Conservation (phyloP, 2,888 invertebrate species). For the Apotomis turbidana region DNA sequence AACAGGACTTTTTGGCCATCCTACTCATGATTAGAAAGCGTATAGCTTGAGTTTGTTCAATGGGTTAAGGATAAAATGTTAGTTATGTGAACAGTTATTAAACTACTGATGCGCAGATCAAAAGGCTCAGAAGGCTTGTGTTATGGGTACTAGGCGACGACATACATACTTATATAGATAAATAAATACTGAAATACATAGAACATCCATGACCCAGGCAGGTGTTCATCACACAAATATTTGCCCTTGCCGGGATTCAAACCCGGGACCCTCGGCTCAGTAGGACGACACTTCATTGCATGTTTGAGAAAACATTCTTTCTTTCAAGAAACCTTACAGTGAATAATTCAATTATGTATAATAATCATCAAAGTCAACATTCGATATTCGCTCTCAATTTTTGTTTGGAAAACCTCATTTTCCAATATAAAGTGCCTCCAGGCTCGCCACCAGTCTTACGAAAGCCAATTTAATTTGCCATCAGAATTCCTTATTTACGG, state of each 20-base stretch:
- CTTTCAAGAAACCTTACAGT: not conserved
- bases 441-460: not conserved
- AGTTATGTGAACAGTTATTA: not conserved
- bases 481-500: constrained; percentile 1
- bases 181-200: too few species aligned
- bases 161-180: too few species aligned
- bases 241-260: too few species aligned
- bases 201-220: too few species aligned
- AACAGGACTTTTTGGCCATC: constrained; percentile 27
- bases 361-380: not conserved
- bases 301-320: too few species aligned
- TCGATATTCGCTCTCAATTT: not conserved
- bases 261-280: too few species aligned
- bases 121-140: too few species aligned
- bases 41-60: not conserved
- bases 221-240: too few species aligned
- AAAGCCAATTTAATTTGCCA: constrained; percentile 6
- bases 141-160: too few species aligned
- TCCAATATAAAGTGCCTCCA: not conserved
- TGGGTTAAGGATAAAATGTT: not conserved
- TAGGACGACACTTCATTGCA: too few species aligned
- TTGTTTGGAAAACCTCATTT: not conserved
- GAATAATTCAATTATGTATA: not conserved
- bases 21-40: constrained; percentile 26
- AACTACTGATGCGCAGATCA: too few species aligned